Evolutionary conservation across 2,797 vertebrate species (phyloP).

Genomic region (Spinus pinus): DNA sequence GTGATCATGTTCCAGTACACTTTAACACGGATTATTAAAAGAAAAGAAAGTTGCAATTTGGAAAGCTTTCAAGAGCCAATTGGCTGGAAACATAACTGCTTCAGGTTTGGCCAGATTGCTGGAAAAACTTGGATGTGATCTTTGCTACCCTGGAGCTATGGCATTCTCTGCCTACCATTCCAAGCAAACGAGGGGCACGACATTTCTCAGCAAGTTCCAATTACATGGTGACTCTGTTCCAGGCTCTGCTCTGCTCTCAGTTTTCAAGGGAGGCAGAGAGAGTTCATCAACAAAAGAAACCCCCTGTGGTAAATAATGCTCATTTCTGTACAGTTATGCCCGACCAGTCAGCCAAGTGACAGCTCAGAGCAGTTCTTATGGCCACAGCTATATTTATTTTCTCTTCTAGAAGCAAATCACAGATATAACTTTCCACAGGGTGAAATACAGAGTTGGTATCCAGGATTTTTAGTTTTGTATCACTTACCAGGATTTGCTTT

Average conservation of each 20-base stretch:
- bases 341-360: background rate
- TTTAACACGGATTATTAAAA: background rate
- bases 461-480: background rate
- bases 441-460: background rate
- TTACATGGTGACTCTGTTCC: background rate
- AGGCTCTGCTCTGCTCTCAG: background rate
- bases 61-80: conserved; percentile 18
- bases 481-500: background rate
- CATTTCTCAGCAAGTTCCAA: conserved; percentile 43
- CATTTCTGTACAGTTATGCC: background rate
- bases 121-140: conserved; percentile 51
- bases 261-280: background rate
- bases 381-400: background rate
- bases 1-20: background rate
- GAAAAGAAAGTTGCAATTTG: background rate
- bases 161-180: background rate
- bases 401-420: background rate
- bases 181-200: background rate
- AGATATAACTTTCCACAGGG: background rate
- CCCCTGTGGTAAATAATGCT: background rate
- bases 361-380: background rate
- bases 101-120: conserved; percentile 12
- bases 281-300: background rate
- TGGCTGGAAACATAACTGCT: conserved; percentile 12
- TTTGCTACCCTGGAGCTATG: background rate